Conservation (phyloP, 1,140 invertebrate species). For the Drosophila quadrilineata region DNA sequence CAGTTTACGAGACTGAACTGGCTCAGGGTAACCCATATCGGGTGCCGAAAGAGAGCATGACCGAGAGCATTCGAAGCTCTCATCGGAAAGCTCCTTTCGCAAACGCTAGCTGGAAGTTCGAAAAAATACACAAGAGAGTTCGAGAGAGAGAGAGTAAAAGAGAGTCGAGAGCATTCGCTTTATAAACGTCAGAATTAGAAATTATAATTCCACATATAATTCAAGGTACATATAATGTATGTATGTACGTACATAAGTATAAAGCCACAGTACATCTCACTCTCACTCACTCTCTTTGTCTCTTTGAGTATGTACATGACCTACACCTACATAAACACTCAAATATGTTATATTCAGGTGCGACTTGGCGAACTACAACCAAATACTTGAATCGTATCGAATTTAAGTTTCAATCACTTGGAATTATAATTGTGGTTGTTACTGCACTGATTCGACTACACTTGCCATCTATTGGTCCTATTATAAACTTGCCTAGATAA, state of each 20-base stretch:
- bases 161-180: slow-evolving; percentile 38
- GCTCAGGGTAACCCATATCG: background rate
- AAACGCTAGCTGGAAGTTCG: slow-evolving; percentile 52
- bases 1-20: slow-evolving; percentile 3
- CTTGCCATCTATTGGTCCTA: slow-evolving; percentile 60
- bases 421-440: slow-evolving; percentile 22
- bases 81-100: slow-evolving; percentile 44
- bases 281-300: no score
- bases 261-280: background rate
- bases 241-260: no score
- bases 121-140: slow-evolving; percentile 18
- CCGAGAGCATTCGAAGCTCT: background rate
- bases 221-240: slow-evolving; percentile 54
- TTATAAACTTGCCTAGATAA: no score
- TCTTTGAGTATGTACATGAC: slow-evolving; percentile 61
- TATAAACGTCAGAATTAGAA: slow-evolving; percentile 77
- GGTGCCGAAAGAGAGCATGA: slow-evolving; percentile 1
- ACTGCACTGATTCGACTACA: slow-evolving; percentile 55
- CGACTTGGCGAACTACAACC: slow-evolving; percentile 27
- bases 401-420: slow-evolving; percentile 52
- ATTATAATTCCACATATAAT: slow-evolving; percentile 77
- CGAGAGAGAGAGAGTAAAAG: background rate
- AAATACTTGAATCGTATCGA: slow-evolving; percentile 61
- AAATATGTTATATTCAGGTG: background rate
- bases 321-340: slow-evolving; percentile 45